Evolutionary conservation across 2,113 vertebrate genomes (phyloP), one percentile per base, ranked within the genome.

Genomic region (Pongo pygmaeus): DNA sequence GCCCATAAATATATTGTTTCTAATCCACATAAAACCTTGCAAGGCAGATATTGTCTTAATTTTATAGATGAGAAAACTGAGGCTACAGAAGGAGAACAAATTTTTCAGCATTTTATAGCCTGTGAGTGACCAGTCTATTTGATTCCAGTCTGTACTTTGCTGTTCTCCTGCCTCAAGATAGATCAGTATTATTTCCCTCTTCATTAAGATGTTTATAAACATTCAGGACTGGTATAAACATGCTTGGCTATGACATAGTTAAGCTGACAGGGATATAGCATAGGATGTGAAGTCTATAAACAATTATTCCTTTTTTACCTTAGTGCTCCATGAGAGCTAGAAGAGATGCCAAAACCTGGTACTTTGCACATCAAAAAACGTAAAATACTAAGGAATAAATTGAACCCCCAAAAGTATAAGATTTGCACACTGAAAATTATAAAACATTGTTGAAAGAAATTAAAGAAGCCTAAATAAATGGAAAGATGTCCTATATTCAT

Each of bases 161-260:
- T 93, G 32, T 93, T 43, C 35, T 92, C 27, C n/a, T 80, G 38
- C 59, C 55, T 95, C 80, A 40, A 17, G 38, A 59, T 72, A 95
- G 89, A 83, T 86, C 25, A 48, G 27, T 46, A 79, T 27, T 87
- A 48, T 94, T 48, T 95, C 32, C 6, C n/a, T 79, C 20, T 89
- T 94, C 23, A 48, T 92, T 93, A 92, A 89, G 9, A 67, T 94
- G 17, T 90, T 94, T 97, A 85, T 87, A 92, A 89, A 89, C 38
- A 93, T 86, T 22, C 18, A 84, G 25, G 55, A 79, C 52, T 95
- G 80, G 40, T 97, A 25, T 87, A 40, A 83, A 92, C 40, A 79
- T 94, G 40, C 25, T 83, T 59, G n/a, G 69, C 70, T 90, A 18
- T 69, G 46, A 12, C 80, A 18, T 59, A 40, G 25, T 75, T 55